Evolutionary conservation across 2,113 vertebrate genomes (phyloP).

Genomic region (Strix uralensis): DNA sequence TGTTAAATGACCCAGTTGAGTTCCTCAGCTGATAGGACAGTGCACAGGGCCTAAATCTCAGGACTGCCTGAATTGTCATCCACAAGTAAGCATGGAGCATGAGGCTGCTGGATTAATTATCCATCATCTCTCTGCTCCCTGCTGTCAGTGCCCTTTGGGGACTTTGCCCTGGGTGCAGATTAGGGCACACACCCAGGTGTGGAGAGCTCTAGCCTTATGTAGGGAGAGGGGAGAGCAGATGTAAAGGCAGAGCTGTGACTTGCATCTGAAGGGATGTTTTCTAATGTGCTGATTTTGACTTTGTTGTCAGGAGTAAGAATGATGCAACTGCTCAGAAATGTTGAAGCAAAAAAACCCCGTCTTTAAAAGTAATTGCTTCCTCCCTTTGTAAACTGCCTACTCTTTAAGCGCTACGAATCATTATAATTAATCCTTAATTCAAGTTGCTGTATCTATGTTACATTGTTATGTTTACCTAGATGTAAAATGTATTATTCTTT

Average conservation of each 20-base stretch:
- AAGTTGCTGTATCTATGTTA: conserved; percentile 5
- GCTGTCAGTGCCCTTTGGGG: rapidly evolving
- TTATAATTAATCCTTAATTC: conserved; percentile 43
- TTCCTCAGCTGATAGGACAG: background rate
- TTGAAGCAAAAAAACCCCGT: background rate
- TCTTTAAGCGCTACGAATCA: background rate
- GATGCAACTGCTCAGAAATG: conserved; percentile 38
- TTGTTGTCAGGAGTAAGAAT: conserved; percentile 39
- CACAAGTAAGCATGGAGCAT: too few relatives aligned
- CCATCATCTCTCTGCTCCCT: background rate
- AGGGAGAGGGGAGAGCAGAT: background rate
- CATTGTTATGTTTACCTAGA: conserved; percentile 53
- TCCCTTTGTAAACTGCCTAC: conserved; percentile 18
- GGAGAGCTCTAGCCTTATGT: rapidly evolving
- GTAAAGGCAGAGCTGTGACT: background rate
- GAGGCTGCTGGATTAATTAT: background rate
- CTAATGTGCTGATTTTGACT: background rate
- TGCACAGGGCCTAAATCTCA: background rate
- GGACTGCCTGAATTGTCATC: background rate
- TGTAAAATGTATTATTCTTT: conserved; percentile 45
- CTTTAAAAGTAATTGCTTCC: conserved; percentile 57
- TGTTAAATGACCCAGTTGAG: background rate
- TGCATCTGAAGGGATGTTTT: background rate
- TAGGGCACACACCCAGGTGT: too few relatives aligned
- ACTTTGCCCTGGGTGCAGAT: background rate